Conservation (phyloP, 2,888 invertebrate species). For the Eristalinus aeneus region DNA sequence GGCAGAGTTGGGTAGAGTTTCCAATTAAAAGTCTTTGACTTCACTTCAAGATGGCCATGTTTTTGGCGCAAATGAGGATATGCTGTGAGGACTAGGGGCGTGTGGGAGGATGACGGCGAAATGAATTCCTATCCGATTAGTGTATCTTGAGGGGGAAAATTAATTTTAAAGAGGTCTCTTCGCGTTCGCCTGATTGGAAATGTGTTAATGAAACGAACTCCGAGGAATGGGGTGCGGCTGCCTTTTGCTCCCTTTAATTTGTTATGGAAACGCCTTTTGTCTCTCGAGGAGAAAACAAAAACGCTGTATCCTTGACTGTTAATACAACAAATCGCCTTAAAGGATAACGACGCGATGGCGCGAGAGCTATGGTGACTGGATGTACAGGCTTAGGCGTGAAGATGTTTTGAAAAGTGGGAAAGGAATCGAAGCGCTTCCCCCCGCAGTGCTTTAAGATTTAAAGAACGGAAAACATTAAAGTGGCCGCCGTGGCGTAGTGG, state of each 20-base stretch:
- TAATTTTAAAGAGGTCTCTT: background rate
- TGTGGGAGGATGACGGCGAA: background rate
- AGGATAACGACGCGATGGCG: background rate
- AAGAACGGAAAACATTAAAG: too few species aligned
- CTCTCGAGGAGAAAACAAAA: background rate
- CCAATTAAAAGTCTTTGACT: constrained; percentile 11
- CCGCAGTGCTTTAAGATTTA: too few species aligned
- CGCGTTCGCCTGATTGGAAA: background rate
- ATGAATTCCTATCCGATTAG: background rate
- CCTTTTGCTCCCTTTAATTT: background rate
- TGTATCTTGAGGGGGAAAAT: background rate
- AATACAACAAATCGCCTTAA: background rate
- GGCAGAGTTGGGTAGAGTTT: constrained; percentile 14
- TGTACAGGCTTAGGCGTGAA: too few species aligned
- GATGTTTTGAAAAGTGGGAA: too few species aligned
- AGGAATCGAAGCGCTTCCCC: too few species aligned
- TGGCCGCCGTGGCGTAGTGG: too few species aligned
- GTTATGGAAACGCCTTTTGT: background rate
- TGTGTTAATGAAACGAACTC: background rate
- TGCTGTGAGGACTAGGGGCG: background rate
- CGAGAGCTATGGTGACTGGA: too few species aligned
- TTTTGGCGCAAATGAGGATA: background rate
- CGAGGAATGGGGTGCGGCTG: background rate
- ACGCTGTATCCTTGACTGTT: background rate
- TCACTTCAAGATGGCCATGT: background rate